Percentiles rank a stretch among this genome's conserved stretches.
Conservation (phyloP, 1,140 invertebrate genomes). For the Hetaerina americana region DNA sequence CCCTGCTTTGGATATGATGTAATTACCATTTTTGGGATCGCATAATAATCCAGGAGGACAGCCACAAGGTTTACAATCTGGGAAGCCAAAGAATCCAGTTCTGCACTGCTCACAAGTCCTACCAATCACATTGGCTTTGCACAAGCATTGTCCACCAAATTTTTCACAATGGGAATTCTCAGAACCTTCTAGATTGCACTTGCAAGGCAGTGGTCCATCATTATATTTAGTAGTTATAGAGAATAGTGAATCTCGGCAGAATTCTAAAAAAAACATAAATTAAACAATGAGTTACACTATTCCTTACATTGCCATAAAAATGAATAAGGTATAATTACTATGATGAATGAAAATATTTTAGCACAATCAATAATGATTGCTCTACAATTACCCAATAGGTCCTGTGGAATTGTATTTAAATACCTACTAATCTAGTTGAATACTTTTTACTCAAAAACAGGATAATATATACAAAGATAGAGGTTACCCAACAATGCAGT, state of each 20-base stretch:
- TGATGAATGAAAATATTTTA: no score
- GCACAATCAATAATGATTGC: no score
- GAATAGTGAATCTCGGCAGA: conserved; percentile 82
- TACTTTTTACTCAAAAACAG: no score
- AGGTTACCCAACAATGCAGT: no score
- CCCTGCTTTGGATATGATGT: no score
- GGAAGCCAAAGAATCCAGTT: conserved; percentile 90
- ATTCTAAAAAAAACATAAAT: conserved; percentile 37
- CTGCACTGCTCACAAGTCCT: conserved; percentile 77
- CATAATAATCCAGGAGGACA: conserved; percentile 74
- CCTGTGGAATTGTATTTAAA: no score
- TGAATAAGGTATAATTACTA: no score
- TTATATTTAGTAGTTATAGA: conserved; percentile 91
- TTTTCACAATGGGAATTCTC: conserved; percentile 73
- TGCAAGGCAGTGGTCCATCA: conserved; percentile 75
- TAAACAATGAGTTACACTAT: no score
- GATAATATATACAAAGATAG: no score
- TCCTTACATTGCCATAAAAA: no score
- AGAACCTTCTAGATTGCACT: conserved; percentile 82
- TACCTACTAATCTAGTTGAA: no score
- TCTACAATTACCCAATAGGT: no score
- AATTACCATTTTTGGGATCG: conserved; percentile 48
- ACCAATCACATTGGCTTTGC: conserved; percentile 87
- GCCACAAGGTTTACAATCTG: conserved; percentile 77
- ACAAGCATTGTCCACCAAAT: conserved; percentile 93